Percentiles rank a stretch among this genome's conserved stretches.
Conservation (phyloP, 1,140 invertebrate genomes). For the Drosophila nasuta region DNA sequence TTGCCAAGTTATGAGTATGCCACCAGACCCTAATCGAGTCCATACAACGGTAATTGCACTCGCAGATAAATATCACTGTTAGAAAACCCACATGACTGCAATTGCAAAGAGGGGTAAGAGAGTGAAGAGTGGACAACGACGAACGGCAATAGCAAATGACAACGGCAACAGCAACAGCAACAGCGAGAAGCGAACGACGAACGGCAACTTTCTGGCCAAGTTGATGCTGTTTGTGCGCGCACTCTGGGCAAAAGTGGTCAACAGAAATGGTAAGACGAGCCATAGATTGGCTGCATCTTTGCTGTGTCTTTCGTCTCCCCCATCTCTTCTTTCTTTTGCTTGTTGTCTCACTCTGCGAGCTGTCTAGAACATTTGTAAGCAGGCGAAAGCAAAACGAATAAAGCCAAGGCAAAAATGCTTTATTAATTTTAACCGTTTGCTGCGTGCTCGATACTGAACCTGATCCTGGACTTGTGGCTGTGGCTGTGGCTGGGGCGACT, state of each 20-base stretch:
- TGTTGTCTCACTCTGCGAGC: neutral
- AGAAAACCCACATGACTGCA: constrained; percentile 75
- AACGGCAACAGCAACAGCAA: constrained; percentile 3
- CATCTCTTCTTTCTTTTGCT: neutral
- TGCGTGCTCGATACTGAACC: constrained; percentile 57
- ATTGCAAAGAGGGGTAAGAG: neutral
- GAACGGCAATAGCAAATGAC: constrained; percentile 47
- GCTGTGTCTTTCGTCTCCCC: neutral
- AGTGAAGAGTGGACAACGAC: neutral
- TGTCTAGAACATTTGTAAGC: constrained; percentile 36
- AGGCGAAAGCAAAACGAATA: constrained; percentile 53
- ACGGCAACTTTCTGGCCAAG: constrained; percentile 63
- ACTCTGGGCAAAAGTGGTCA: constrained; percentile 71
- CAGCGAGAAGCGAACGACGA: neutral
- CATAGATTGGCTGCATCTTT: constrained; percentile 60
- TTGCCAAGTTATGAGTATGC: constrained; percentile 70
- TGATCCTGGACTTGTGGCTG: constrained; percentile 3
- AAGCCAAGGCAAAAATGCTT: constrained; percentile 73
- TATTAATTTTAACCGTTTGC: constrained; percentile 83
- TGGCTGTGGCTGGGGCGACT: neutral
- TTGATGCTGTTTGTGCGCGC: constrained; percentile 61
- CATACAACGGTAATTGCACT: constrained; percentile 81
- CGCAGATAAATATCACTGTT: constrained; percentile 79
- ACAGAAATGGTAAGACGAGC: constrained; percentile 75
- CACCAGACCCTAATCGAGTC: constrained; percentile 77